These are phyloP conservation scores for Cossypha dichroa DNA, from an alignment of 2,797 vertebrate species.

Conservation along the genomic window DNA sequence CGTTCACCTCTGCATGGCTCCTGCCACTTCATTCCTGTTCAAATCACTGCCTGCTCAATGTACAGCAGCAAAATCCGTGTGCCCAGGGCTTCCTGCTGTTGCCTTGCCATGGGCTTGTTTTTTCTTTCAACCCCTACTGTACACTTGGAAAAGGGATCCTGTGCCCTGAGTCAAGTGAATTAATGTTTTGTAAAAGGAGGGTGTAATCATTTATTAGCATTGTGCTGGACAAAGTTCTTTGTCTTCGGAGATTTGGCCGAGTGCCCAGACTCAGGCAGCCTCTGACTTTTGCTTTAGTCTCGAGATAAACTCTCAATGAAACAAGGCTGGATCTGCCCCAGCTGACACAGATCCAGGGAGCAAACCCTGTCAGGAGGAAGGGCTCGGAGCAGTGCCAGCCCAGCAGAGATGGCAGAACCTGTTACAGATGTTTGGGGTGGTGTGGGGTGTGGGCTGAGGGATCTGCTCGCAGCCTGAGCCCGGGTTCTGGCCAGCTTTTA, in stretches of 20 bases:
- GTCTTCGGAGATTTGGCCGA: conserved; percentile 44
- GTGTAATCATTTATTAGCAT: conserved; percentile 51
- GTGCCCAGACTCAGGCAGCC: conserved; percentile 13
- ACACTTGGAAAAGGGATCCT: neutral
- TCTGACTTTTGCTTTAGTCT: conserved; percentile 56
- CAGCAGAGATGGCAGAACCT: conserved; percentile 3
- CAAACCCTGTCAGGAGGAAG: conserved; percentile 38
- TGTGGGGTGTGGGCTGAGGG: neutral
- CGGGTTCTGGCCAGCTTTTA: neutral
- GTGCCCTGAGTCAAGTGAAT: conserved; percentile 19
- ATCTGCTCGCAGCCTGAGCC: neutral
- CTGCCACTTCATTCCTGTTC: neutral
- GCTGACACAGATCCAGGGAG: conserved; percentile 33
- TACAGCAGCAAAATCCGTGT: neutral
- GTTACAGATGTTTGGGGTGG: neutral
- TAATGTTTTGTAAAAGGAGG: conserved; percentile 41
- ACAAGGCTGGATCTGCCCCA: conserved; percentile 29
- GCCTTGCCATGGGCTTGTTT: neutral
- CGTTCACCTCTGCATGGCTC: fast-evolving
- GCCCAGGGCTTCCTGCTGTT: neutral
- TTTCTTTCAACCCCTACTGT: neutral
- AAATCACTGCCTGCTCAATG: neutral
- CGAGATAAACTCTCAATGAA: conserved; percentile 60
- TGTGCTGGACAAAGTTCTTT: conserved; percentile 56
- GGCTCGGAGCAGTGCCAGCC: neutral